These are phyloP conservation scores for Dryobota labecula DNA, from an alignment of 2,888 invertebrate genomes.

Conservation along the genomic window DNA sequence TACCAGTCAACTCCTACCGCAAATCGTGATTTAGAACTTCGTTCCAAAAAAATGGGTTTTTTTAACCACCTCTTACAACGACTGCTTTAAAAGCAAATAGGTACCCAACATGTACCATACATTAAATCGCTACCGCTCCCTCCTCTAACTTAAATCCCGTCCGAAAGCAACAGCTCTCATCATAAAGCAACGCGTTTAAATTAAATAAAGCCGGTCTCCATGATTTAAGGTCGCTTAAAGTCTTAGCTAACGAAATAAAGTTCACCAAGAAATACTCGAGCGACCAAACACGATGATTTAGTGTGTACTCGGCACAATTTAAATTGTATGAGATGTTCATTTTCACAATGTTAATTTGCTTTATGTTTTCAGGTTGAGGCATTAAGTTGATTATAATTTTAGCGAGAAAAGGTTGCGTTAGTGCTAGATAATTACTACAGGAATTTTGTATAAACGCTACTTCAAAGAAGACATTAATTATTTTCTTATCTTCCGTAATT, in stretches of 20 bases:
- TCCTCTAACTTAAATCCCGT: slow-evolving; percentile 18
- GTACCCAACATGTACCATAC: no score
- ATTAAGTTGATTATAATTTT: slow-evolving; percentile 17
- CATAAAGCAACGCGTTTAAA: slow-evolving; percentile 71
- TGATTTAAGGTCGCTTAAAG: slow-evolving; percentile 72
- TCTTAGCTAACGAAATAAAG: slow-evolving; percentile 60
- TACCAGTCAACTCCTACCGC: no score
- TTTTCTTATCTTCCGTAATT: no score
- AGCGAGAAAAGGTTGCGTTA: neutral
- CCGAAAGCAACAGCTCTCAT: slow-evolving; percentile 57
- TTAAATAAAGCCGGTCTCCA: slow-evolving; percentile 74
- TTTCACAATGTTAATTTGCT: slow-evolving; percentile 52
- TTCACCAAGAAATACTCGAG: slow-evolving; percentile 48
- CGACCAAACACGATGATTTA: slow-evolving; percentile 54
- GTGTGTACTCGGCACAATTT: slow-evolving; percentile 39
- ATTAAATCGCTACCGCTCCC: neutral
- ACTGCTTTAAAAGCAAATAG: no score
- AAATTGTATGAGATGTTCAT: slow-evolving; percentile 54
- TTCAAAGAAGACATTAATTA: neutral
- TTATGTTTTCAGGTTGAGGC: slow-evolving; percentile 35
- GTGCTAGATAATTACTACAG: neutral
- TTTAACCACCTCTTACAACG: no score
- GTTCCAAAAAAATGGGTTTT: no score
- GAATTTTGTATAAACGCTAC: neutral
- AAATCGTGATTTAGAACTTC: no score